A percentile compares a stretch with the other conserved stretches of the same genome.
phyloP scores from a whole-genome alignment of 2,888 invertebrate species.

The Amblyteles armatorius region DNA sequence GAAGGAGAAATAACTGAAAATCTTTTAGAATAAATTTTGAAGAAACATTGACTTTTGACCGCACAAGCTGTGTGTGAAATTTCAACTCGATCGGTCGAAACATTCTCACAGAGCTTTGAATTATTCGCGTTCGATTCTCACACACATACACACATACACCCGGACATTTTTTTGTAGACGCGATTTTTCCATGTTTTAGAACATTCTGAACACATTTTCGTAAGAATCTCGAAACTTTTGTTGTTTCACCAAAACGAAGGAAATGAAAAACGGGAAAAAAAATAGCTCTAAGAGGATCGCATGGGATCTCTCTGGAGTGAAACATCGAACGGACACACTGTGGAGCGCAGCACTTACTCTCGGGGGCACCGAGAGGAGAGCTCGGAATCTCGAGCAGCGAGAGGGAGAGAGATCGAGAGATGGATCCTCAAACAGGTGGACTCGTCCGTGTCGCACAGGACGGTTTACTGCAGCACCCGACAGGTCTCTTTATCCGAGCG shows the following conservation, averaged over 20 bases:
- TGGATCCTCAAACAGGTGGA: slow-evolving; percentile 66
- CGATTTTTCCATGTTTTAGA: too few species aligned
- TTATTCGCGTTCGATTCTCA: too few species aligned
- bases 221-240: too few species aligned
- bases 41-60: too few species aligned
- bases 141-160: too few species aligned
- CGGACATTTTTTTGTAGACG: too few species aligned
- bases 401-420: slow-evolving; percentile 2
- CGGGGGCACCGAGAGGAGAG: neutral
- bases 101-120: too few species aligned
- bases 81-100: too few species aligned
- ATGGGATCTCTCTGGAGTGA: neutral
- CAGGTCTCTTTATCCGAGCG: slow-evolving; percentile 23
- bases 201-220: too few species aligned
- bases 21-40: too few species aligned
- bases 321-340: neutral
- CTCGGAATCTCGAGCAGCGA: slow-evolving; percentile 9
- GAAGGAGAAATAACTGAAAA: too few species aligned
- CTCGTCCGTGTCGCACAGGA: slow-evolving; percentile 65
- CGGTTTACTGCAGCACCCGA: slow-evolving; percentile 33
- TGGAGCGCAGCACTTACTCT: neutral
- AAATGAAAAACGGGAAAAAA: slow-evolving; percentile 6
- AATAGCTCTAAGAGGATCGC: neutral
- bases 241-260: neutral
- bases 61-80: too few species aligned